Conservation (phyloP, 2,797 vertebrate genomes). For the Cottoperca gobio region DNA sequence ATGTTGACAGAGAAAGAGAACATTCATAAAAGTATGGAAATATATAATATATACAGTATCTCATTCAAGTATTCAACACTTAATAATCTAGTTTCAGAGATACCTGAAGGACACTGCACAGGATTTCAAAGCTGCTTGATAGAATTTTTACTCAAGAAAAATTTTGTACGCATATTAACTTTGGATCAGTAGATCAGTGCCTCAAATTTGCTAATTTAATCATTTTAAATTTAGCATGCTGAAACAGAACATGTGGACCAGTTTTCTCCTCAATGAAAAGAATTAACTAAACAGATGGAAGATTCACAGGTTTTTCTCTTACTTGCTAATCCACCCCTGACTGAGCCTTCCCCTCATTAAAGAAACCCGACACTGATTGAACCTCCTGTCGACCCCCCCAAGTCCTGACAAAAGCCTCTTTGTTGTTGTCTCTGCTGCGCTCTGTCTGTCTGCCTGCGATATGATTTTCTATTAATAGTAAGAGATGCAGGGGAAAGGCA, state of each 20-base stretch:
- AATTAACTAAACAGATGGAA: conserved; percentile 50
- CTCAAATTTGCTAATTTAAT: background rate
- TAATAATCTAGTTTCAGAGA: background rate
- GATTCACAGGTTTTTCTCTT: conserved; percentile 24
- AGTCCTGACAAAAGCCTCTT: conserved; percentile 69
- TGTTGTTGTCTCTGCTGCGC: conserved; percentile 57
- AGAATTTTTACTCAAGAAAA: background rate
- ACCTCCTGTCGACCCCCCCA: conserved; percentile 41
- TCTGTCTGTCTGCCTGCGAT: conserved; percentile 35
- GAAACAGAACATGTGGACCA: background rate
- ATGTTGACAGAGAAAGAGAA: background rate
- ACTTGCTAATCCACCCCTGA: conserved; percentile 68
- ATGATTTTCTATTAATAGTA: conserved; percentile 48
- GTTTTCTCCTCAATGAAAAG: conserved; percentile 23
- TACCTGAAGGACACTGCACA: conserved; percentile 1
- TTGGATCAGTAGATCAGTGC: conserved; percentile 14
- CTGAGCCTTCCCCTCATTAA: conserved; percentile 72
- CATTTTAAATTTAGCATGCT: background rate
- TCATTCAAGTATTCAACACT: conserved; percentile 13
- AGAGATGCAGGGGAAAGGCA: conserved; percentile 25
- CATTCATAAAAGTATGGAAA: conserved; percentile 2
- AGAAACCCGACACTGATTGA: conserved; percentile 74
- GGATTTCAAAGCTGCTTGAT: conserved; percentile 1
- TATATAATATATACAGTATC: background rate
- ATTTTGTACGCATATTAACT: background rate